Conservation (phyloP, 2,797 vertebrate species). For the Phylloscopus collybita region DNA sequence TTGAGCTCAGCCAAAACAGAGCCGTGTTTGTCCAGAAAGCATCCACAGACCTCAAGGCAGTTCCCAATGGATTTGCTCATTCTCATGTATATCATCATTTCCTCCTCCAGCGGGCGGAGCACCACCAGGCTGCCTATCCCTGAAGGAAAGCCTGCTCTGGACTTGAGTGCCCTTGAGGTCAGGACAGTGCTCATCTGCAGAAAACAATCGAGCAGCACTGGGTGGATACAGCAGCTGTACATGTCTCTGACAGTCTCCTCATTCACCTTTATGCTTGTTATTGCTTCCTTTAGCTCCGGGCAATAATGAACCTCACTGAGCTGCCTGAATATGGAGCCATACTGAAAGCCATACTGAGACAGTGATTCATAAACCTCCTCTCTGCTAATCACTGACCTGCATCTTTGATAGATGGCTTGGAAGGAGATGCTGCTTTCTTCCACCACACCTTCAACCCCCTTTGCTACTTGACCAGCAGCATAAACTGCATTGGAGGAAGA, state of each 20-base stretch:
- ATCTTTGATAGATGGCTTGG: constrained; percentile 77
- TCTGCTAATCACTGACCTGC: constrained; percentile 69
- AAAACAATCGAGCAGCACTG: constrained; percentile 87
- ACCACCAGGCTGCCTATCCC: constrained; percentile 81
- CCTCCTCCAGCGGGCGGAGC: constrained; percentile 77
- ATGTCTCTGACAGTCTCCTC: constrained; percentile 74
- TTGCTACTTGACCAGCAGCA: constrained; percentile 78
- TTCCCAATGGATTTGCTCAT: constrained; percentile 74
- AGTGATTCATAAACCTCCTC: constrained; percentile 81
- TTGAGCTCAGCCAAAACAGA: constrained; percentile 83
- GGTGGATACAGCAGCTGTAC: constrained; percentile 84
- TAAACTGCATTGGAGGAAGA: constrained; percentile 75
- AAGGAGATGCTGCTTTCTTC: constrained; percentile 80
- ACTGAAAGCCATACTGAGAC: constrained; percentile 83
- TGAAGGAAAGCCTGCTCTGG: constrained; percentile 82
- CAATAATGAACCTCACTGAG: constrained; percentile 80
- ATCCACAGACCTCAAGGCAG: constrained; percentile 86
- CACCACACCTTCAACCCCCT: constrained; percentile 8
- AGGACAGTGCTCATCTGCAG: constrained; percentile 84
- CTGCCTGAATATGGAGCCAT: constrained; percentile 81
- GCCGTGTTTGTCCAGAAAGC: constrained; percentile 82
- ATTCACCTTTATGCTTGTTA: constrained; percentile 79
- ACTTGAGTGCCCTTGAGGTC: constrained; percentile 41
- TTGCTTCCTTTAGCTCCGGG: constrained; percentile 83
- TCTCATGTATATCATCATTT: constrained; percentile 87